Evolutionary conservation across 2,797 vertebrate species (phyloP).

Genomic region (Lepilemur septentrionalis): DNA sequence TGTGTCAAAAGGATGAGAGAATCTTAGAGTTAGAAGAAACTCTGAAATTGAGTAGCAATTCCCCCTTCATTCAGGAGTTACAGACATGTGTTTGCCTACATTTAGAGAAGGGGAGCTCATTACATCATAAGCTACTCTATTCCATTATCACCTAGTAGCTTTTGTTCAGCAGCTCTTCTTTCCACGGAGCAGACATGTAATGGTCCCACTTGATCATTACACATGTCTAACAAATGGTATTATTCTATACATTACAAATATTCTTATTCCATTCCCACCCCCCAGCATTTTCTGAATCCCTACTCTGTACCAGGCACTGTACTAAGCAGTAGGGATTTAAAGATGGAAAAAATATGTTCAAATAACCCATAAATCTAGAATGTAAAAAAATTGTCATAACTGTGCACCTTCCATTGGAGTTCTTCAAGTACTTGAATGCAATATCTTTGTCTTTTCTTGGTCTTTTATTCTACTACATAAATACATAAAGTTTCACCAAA

Average conservation of each 20-base stretch:
- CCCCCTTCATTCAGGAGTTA: not conserved
- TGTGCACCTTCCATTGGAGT: not conserved
- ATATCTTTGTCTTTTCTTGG: not conserved
- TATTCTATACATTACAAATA: not conserved
- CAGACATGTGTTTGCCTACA: not conserved
- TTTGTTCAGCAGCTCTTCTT: not conserved
- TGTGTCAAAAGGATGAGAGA: not conserved
- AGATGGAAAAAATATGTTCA: not conserved
- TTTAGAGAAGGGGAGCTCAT: not conserved
- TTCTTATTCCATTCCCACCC: not conserved
- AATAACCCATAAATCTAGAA: not conserved
- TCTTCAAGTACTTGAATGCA: not conserved
- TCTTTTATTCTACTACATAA: not conserved
- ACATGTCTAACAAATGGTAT: not conserved
- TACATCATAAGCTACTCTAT: not conserved
- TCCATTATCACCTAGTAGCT: not conserved
- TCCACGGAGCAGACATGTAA: not conserved
- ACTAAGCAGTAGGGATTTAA: not conserved
- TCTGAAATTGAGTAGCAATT: not conserved
- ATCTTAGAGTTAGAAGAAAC: not conserved
- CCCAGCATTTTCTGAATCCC: not conserved
- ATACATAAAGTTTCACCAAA: not conserved
- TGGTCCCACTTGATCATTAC: not conserved
- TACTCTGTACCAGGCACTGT: not conserved
- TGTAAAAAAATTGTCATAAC: not conserved